Conservation (phyloP, 1,140 invertebrate species). For the Drosophila cardini region DNA sequence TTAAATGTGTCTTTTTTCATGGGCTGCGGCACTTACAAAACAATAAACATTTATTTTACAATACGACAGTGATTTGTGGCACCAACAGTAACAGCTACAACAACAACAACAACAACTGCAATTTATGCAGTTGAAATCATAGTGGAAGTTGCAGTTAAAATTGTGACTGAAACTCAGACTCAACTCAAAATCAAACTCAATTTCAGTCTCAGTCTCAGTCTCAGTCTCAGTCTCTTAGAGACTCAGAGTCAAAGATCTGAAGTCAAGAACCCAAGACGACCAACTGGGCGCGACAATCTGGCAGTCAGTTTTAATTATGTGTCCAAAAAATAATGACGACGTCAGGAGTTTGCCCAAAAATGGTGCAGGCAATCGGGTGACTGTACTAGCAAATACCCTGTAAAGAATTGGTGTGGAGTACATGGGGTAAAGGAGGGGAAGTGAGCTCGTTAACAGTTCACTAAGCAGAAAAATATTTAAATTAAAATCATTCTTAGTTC, state of each 20-base stretch:
- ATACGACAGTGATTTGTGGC: conserved; percentile 79
- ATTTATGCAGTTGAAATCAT: conserved; percentile 68
- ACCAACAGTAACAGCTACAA: conserved; percentile 53
- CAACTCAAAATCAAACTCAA: neutral
- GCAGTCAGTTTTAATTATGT: conserved; percentile 83
- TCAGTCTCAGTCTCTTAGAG: no score
- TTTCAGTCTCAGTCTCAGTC: no score
- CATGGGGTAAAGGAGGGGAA: no score
- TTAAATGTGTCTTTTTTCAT: conserved; percentile 64
- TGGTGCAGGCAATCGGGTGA: conserved; percentile 42
- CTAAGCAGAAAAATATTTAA: no score
- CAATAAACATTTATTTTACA: conserved; percentile 82
- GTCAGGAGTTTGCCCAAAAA: conserved; percentile 74
- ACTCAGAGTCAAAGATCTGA: neutral
- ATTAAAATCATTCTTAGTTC: no score
- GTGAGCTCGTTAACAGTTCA: no score
- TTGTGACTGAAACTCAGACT: neutral
- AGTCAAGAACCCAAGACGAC: conserved; percentile 37
- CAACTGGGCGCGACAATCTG: conserved; percentile 76
- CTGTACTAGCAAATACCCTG: conserved; percentile 25
- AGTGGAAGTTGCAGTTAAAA: conserved; percentile 22
- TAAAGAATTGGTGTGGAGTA: neutral
- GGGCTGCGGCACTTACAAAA: conserved; percentile 73
- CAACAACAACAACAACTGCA: conserved; percentile 45
- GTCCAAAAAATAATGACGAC: conserved; percentile 75